A percentile compares a stretch with the other conserved stretches of the same genome.
These are phyloP conservation scores for zebrafish (Danio rerio) DNA, from an alignment of 2,113 vertebrate genomes.

Conservation along the genomic window GRCz12tu NC_133181.1:26992001-26992500, in stretches of 20 bases:
- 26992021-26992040: constrained; percentile 23
- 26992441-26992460: neutral
- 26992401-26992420: neutral
- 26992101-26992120: constrained; percentile 24
- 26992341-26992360: constrained; percentile 27
- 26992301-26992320: constrained; percentile 29
- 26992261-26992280: constrained; percentile 25
- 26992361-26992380: neutral
- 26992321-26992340: constrained; percentile 50
- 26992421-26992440: neutral
- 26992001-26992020: constrained; percentile 27
- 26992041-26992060: constrained; percentile 35
- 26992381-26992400: neutral
- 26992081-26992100: neutral
- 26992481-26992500: no score
- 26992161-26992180: neutral
- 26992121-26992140: constrained; percentile 9
- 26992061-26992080: constrained; percentile 40
- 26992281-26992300: constrained; percentile 2
- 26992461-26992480: neutral
- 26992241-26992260: constrained; percentile 8
- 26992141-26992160: constrained; percentile 6
- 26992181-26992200: neutral
- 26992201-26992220: neutral
- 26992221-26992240: constrained; percentile 11